Conservation (phyloP, 1,140 invertebrate genomes). For the Coelopa frigida region DNA sequence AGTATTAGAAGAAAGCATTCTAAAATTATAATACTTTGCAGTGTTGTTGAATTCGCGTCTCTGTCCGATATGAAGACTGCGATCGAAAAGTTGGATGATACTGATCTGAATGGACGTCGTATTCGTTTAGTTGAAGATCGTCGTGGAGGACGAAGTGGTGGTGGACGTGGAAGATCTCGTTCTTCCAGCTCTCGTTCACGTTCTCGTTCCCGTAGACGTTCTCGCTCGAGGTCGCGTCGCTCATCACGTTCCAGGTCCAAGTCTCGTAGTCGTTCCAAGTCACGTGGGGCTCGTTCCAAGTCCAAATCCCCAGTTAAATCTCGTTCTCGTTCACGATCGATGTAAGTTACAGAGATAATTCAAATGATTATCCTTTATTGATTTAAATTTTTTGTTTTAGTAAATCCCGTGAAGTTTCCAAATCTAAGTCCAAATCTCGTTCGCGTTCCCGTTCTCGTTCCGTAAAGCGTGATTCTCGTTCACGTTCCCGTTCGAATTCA, state of each 20-base stretch:
- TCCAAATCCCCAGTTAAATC: conserved; percentile 68
- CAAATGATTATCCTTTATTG: not conserved
- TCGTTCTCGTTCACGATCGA: conserved; percentile 49
- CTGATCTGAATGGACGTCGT: conserved; percentile 89
- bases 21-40: conserved; percentile 45
- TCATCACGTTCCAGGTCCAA: conserved; percentile 59
- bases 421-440: conserved; percentile 46
- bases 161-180: conserved; percentile 47
- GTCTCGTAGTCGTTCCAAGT: conserved; percentile 60
- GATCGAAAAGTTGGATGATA: conserved; percentile 91
- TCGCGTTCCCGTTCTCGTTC: no score
- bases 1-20: no score
- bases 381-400: conserved; percentile 19
- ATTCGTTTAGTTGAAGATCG: conserved; percentile 87
- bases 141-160: conserved; percentile 50
- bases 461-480: no score
- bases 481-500: no score
- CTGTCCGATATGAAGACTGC: conserved; percentile 92
- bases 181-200: conserved; percentile 62
- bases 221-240: conserved; percentile 57
- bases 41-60: conserved; percentile 89
- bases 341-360: conserved; percentile 25
- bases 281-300: conserved; percentile 55
- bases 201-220: conserved; percentile 61
- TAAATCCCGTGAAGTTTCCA: conserved; percentile 46